Conservation (phyloP, 2,797 vertebrate genomes). For the Eospalax fontanierii region DNA sequence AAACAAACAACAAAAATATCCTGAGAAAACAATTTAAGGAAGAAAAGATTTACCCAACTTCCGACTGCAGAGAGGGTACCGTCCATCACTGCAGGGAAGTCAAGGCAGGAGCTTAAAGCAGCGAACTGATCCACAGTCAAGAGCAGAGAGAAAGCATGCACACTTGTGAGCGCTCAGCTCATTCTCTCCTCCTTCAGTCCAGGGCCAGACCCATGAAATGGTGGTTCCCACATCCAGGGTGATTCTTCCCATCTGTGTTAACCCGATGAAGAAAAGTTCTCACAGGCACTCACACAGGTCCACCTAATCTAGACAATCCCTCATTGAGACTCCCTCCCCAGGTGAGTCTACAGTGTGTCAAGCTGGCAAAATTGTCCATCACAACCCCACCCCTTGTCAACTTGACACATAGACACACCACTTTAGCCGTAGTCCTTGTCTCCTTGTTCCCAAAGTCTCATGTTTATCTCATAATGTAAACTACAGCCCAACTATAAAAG, state of each 20-base stretch:
- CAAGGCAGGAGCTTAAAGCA: background rate
- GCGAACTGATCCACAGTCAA: too few relatives aligned
- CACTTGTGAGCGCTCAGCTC: too few relatives aligned
- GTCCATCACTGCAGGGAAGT: background rate
- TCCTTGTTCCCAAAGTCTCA: background rate
- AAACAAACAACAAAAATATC: background rate
- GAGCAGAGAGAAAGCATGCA: background rate
- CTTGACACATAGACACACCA: background rate
- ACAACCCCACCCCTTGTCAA: background rate
- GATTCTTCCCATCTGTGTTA: background rate
- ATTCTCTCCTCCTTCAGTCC: background rate
- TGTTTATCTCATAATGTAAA: background rate
- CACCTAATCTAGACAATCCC: background rate
- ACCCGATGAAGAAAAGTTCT: background rate
- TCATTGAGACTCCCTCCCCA: background rate
- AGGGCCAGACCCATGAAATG: background rate
- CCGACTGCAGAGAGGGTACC: background rate
- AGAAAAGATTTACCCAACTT: background rate
- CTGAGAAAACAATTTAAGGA: background rate
- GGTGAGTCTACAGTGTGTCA: background rate
- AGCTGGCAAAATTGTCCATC: background rate
- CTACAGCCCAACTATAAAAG: background rate
- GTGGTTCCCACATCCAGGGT: background rate
- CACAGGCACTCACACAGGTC: background rate
- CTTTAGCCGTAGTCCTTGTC: background rate